A percentile compares a stretch with the other conserved stretches of the same genome.
These are phyloP conservation scores for Rhineura floridana DNA, from an alignment of 2,113 vertebrate genomes.

Conservation along the genomic window DNA sequence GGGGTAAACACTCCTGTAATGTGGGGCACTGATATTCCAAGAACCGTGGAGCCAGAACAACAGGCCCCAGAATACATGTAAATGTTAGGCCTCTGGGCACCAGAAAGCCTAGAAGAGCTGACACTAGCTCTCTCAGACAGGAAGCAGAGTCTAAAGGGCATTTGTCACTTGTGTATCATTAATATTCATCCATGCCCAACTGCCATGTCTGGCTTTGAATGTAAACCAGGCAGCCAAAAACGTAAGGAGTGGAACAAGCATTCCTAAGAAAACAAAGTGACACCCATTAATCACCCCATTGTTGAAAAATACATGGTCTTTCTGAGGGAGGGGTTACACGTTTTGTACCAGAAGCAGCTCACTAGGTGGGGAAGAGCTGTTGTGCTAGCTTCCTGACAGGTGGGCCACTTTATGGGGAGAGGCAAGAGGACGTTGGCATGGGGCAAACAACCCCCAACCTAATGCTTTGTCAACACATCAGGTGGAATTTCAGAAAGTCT, in stretches of 20 bases:
- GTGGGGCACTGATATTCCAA: too few relatives aligned
- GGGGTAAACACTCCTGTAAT: too few relatives aligned
- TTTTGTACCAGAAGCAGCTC: too few relatives aligned
- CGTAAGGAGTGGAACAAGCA: not conserved
- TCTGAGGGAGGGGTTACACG: not conserved
- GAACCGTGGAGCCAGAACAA: not conserved
- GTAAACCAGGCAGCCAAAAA: not conserved
- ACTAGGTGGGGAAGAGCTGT: too few relatives aligned
- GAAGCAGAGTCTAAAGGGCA: too few relatives aligned
- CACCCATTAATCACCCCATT: not conserved
- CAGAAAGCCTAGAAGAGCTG: not conserved
- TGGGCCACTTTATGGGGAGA: too few relatives aligned
- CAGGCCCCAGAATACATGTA: not conserved
- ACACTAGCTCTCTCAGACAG: not conserved
- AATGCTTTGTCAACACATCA: too few relatives aligned
- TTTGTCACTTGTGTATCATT: not conserved
- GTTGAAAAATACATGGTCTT: not conserved
- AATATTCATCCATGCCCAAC: not conserved
- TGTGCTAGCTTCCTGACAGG: too few relatives aligned
- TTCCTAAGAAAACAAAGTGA: not conserved
- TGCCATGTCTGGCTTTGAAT: not conserved
- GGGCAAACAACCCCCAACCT: too few relatives aligned
- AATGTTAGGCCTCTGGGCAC: not conserved
- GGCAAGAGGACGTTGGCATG: too few relatives aligned
- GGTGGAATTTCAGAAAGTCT: too few relatives aligned